Base-by-base conservation (phyloP, 2,797 vertebrate species). In the Limnodromus scolopaceus region DNA sequence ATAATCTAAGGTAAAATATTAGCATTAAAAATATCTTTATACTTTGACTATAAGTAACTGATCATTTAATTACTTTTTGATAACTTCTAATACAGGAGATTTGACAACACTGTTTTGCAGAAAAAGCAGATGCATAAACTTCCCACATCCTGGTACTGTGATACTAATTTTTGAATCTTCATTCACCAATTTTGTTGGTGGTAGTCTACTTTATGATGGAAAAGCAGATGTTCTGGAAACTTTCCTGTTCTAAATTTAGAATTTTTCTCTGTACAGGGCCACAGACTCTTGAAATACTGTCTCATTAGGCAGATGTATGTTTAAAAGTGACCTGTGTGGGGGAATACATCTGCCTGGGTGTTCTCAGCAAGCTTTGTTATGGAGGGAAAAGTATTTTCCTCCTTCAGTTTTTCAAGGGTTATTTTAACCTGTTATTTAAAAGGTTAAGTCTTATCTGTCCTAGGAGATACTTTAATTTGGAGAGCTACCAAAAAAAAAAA, bases 1-100 rank as follows among this genome's bases (percentile, higher is more conserved):
- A 96, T 97, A 98, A 98, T 84, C 95, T 99, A 95, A 99, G 99
- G 99, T 99, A 97, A 97, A 91, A 68, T 86, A 41, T 48, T 93
- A 89, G 25, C 79, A 22, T 79, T 96, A 32, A 69, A 92, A 46
- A 51, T 92, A 41, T 77, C 34, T 95, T 93, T 41, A 13, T 4
- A 2, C 23, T 85, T 93, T 46, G 76, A 79, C 84, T 61, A 61
- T 64, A 69, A 82, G 19, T 76, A 63, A 84, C 18, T 38, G 10
- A 32, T 91, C 2, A 22, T 53, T 86, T 77, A 11, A 41, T 84
- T 70, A 32, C 46, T 16, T 83, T 66, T 34, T 0, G 1, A 11
- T 74, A 41, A 61, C 16, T 64, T 65, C 12, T 9, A 22, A 6
- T 49, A 41, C 3, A 64, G 24, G 46, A 58, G 10, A 32, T 39